Percentiles rank a stretch among this genome's conserved stretches.
phyloP scores from a whole-genome alignment of 2,797 vertebrate genomes.

The Smutsia gigantea region DNA sequence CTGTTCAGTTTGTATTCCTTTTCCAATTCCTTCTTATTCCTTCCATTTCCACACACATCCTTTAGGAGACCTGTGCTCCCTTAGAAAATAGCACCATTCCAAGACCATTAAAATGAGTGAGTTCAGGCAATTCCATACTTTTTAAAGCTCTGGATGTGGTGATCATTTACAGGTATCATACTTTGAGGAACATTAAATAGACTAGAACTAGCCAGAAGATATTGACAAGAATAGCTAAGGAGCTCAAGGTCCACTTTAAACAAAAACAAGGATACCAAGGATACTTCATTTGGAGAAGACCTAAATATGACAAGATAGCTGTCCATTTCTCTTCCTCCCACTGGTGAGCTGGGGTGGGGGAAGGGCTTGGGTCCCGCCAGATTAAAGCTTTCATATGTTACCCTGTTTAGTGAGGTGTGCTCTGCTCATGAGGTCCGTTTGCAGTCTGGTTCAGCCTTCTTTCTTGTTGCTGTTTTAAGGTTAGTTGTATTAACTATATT shows the following conservation, averaged over 20 bases:
- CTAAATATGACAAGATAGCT: not conserved
- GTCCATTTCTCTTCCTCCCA: too few relatives aligned
- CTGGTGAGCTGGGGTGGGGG: too few relatives aligned
- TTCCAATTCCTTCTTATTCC: not conserved
- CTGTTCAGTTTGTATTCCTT: not conserved
- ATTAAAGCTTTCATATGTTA: too few relatives aligned
- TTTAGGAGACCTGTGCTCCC: not conserved
- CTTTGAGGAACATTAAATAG: not conserved
- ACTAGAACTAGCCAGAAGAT: not conserved
- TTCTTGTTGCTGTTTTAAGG: too few relatives aligned
- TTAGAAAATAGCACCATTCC: not conserved
- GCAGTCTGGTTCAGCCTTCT: too few relatives aligned
- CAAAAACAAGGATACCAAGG: not conserved
- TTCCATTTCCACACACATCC: not conserved
- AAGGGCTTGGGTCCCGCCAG: too few relatives aligned
- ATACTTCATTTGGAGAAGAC: not conserved
- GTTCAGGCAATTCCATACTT: not conserved
- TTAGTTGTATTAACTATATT: too few relatives aligned
- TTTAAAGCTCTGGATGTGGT: not conserved
- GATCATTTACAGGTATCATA: not conserved
- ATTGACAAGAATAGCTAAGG: not conserved
- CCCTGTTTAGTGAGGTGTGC: too few relatives aligned
- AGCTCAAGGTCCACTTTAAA: not conserved
- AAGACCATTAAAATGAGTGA: not conserved
- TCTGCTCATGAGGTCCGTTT: too few relatives aligned